These are phyloP conservation scores for Oligia fasciuncula DNA, from an alignment of 2,888 invertebrate genomes.

Conservation along the genomic window DNA sequence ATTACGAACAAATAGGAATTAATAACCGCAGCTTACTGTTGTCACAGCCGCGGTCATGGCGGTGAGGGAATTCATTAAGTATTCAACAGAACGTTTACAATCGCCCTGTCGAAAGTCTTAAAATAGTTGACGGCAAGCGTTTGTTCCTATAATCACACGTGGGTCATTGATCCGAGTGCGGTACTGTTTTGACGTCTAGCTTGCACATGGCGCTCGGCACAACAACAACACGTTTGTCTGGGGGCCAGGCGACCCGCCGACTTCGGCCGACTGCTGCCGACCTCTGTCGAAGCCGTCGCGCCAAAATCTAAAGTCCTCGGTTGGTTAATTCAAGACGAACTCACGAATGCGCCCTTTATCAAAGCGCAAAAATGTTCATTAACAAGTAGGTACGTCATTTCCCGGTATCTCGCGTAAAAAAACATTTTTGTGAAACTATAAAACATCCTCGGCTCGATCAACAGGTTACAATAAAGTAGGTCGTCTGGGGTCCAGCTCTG, in stretches of 20 bases:
- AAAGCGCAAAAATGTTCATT: neutral
- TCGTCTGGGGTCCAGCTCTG: neutral
- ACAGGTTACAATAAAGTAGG: neutral
- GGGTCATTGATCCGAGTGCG: neutral
- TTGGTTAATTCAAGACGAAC: neutral
- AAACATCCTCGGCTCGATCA: neutral
- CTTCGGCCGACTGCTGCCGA: conserved; percentile 1
- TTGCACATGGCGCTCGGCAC: neutral
- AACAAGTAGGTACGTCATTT: conserved; percentile 4
- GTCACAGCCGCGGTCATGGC: too few relatives aligned
- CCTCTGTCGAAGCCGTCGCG: conserved; percentile 1
- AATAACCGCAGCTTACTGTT: neutral
- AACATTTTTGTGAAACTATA: neutral
- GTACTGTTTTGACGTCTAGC: neutral
- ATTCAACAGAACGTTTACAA: neutral
- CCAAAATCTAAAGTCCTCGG: neutral
- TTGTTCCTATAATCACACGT: neutral
- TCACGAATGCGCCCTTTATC: conserved; percentile 8
- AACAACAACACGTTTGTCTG: neutral
- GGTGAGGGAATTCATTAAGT: neutral
- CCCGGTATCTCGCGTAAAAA: neutral
- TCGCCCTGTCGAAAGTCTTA: neutral
- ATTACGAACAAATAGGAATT: too few relatives aligned
- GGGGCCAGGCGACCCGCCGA: neutral
- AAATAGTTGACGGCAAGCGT: neutral